These are phyloP conservation scores for Sapayoa aenigma DNA, from an alignment of 2,113 vertebrate species.

Conservation along the genomic window DNA sequence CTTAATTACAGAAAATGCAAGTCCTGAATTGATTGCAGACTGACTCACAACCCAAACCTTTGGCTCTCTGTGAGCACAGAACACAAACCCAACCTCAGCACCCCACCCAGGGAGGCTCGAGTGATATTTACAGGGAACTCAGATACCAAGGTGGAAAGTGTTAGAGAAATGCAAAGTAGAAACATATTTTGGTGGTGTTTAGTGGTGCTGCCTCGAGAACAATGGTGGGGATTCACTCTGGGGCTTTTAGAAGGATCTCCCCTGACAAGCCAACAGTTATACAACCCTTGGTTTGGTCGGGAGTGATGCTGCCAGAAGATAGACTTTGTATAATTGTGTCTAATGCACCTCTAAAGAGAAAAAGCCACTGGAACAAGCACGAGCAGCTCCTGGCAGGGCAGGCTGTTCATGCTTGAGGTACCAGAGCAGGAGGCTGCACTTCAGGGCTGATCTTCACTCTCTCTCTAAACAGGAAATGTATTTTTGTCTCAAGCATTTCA, in stretches of 20 bases:
- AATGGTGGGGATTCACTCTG: background rate
- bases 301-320: background rate
- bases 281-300: background rate
- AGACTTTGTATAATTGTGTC: background rate
- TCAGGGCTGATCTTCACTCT: background rate
- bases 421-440: background rate
- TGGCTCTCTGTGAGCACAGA: background rate
- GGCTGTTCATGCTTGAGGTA: background rate
- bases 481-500: background rate
- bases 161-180: background rate
- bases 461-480: slow-evolving; percentile 57
- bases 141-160: background rate
- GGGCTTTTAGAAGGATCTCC: background rate
- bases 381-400: background rate
- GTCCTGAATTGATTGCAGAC: background rate
- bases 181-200: accelerated
- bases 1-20: accelerated
- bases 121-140: background rate
- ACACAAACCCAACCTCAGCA: background rate
- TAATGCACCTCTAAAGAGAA: background rate
- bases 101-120: background rate
- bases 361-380: background rate
- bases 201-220: background rate
- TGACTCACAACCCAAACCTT: background rate
- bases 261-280: background rate